Evolutionary conservation across 1,140 invertebrate species (phyloP).

Genomic region (Pseudachorutes palmiensis): DNA sequence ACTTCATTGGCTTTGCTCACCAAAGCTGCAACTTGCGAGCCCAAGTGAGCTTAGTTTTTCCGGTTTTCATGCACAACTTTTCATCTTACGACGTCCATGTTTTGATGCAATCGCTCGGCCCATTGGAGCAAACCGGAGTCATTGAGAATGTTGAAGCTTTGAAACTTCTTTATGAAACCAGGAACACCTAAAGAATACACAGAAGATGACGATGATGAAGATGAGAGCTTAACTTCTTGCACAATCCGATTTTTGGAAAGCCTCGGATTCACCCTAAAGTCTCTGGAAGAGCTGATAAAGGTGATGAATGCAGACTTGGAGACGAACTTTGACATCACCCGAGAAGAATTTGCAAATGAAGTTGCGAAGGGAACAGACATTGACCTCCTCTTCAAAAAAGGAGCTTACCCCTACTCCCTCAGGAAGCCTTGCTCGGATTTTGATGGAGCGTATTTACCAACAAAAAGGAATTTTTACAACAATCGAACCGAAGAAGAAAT

Average conservation of each 20-base stretch:
- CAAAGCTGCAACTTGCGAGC: too few relatives aligned
- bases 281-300: conserved; percentile 9
- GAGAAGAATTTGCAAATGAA: conserved; percentile 11
- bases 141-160: not conserved
- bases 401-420: conserved; percentile 3
- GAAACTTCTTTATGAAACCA: conserved; percentile 13
- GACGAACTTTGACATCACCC: conserved; percentile 4
- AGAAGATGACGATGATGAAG: not conserved
- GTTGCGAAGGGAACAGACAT: not conserved
- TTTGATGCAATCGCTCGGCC: conserved; percentile 12
- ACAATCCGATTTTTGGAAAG: conserved; percentile 8
- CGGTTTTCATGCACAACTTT: conserved; percentile 17
- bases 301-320: not conserved
- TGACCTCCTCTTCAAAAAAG: conserved; percentile 11
- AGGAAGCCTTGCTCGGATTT: not conserved
- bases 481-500: not conserved
- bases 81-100: conserved; percentile 8
- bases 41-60: too few relatives aligned
- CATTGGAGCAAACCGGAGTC: not conserved
- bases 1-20: too few relatives aligned
- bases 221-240: not conserved
- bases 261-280: conserved; percentile 6
- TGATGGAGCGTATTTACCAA: not conserved
- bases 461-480: not conserved
- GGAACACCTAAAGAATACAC: conserved; percentile 12